Evolutionary conservation across 2,797 vertebrate genomes (phyloP).

Genomic region (Taeniopygia guttata): DNA sequence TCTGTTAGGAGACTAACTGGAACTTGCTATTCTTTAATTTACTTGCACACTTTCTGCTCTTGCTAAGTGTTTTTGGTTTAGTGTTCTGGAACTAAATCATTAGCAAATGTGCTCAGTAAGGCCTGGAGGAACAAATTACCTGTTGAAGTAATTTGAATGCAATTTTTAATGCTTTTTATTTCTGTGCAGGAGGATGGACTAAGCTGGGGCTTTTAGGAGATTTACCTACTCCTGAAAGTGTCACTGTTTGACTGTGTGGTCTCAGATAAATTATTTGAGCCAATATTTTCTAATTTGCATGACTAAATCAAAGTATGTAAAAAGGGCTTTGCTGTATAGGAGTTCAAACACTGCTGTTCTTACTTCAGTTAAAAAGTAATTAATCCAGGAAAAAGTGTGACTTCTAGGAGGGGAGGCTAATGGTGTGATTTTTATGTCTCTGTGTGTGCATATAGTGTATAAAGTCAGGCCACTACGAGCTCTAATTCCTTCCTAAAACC

Average conservation of each 20-base stretch:
- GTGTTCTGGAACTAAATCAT: slow-evolving; percentile 7
- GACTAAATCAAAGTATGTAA: neutral
- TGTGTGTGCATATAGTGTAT: neutral
- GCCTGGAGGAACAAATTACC: neutral
- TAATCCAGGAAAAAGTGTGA: neutral
- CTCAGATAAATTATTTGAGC: neutral
- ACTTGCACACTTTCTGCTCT: slow-evolving; percentile 3
- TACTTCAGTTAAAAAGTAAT: neutral
- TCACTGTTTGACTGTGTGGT: neutral
- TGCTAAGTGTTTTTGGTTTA: neutral
- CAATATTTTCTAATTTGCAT: neutral
- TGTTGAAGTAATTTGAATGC: neutral
- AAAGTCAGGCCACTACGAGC: neutral
- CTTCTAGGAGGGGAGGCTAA: neutral
- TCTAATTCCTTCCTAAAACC: neutral
- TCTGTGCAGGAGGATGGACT: neutral
- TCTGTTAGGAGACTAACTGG: neutral
- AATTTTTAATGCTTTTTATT: neutral
- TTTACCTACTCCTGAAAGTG: neutral
- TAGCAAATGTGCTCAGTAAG: neutral
- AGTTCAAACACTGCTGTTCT: neutral
- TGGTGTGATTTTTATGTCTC: neutral
- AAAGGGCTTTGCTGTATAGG: neutral
- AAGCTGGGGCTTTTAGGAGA: neutral
- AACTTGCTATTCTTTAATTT: slow-evolving; percentile 13